Conservation (phyloP, 2,888 invertebrate genomes). For the Drosophila neutralis region DNA sequence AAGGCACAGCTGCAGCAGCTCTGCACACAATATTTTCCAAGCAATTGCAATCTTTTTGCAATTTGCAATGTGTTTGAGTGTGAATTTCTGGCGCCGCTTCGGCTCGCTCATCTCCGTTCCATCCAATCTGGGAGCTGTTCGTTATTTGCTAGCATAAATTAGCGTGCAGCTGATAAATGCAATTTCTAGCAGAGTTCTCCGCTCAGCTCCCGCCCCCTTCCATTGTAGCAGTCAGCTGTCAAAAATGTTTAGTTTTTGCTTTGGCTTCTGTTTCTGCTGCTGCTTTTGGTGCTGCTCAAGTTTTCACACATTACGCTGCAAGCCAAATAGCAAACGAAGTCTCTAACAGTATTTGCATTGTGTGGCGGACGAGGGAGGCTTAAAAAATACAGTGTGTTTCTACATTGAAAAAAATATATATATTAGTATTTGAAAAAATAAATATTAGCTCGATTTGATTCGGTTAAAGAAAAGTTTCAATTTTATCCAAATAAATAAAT, state of each 20-base stretch:
- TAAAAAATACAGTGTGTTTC: slow-evolving; percentile 1
- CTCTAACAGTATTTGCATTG: slow-evolving; percentile 50
- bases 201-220: background rate
- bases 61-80: slow-evolving; percentile 20
- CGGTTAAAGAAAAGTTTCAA: background rate
- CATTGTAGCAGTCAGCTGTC: slow-evolving; percentile 62
- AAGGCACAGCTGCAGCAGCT: slow-evolving; percentile 25
- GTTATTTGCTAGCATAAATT: slow-evolving; percentile 61
- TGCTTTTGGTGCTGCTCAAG: slow-evolving; percentile 26
- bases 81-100: slow-evolving; percentile 51
- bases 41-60: slow-evolving; percentile 61
- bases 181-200: slow-evolving; percentile 5
- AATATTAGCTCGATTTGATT: background rate
- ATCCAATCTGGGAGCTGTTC: slow-evolving; percentile 1
- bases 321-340: slow-evolving; percentile 59
- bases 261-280: slow-evolving; percentile 11
- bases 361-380: background rate
- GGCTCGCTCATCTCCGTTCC: slow-evolving; percentile 10
- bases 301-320: slow-evolving; percentile 74
- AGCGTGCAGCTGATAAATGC: slow-evolving; percentile 73
- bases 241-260: slow-evolving; percentile 60
- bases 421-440: background rate
- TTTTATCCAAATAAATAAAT: background rate
- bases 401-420: background rate
- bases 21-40: slow-evolving; percentile 34